A percentile compares a stretch with the other conserved stretches of the same genome.
These are phyloP conservation scores for Hormaphis cornu DNA, from an alignment of 1,140 invertebrate species.

Conservation along the genomic window DNA sequence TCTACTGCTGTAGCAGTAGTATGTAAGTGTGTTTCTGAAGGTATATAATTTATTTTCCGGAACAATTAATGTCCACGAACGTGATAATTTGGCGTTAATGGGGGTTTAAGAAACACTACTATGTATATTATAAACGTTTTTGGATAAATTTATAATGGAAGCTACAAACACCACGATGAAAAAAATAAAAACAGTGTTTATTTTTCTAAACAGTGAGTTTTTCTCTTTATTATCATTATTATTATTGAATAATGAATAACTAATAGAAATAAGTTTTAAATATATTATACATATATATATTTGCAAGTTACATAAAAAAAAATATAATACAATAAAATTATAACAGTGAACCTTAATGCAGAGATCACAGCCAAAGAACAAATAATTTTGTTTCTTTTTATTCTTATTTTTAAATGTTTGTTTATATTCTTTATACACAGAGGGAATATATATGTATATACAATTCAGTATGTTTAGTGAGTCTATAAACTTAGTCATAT, in stretches of 20 bases:
- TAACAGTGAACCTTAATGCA: constrained; percentile 33
- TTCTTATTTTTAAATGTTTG: not conserved
- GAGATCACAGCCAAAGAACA: constrained; percentile 32
- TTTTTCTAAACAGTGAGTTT: constrained; percentile 31
- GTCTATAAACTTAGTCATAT: constrained; percentile 21
- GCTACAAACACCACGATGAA: not conserved
- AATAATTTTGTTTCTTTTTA: not conserved
- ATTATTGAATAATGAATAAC: constrained; percentile 26
- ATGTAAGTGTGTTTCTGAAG: not conserved
- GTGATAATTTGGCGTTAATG: not conserved
- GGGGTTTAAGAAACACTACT: not conserved
- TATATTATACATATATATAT: constrained; percentile 7
- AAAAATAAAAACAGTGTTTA: constrained; percentile 18
- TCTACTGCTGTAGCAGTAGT: not conserved
- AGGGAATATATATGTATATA: not conserved
- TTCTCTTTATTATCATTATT: constrained; percentile 30
- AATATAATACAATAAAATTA: constrained; percentile 31
- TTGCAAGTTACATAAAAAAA: constrained; percentile 20
- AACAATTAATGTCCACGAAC: not conserved
- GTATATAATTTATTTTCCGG: not conserved
- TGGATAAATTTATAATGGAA: not conserved
- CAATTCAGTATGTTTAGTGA: constrained; percentile 12
- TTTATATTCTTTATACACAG: not conserved
- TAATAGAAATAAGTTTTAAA: constrained; percentile 30
- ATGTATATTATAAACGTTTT: not conserved